Conservation (phyloP, 1,140 invertebrate species). For the Sminthurinus signatus region DNA sequence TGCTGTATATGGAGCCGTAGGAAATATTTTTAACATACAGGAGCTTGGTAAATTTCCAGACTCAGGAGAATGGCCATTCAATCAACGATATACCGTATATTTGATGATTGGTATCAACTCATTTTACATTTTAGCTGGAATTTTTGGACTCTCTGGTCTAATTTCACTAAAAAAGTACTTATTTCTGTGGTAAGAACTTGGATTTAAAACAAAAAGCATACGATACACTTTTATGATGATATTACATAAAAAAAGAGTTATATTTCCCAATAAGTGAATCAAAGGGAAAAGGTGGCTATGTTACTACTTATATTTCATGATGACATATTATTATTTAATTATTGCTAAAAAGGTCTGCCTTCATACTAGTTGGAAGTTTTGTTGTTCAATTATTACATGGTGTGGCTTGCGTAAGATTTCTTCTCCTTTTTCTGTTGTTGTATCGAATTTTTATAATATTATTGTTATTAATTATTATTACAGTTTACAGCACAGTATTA, state of each 20-base stretch:
- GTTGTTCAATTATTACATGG: constrained; percentile 2
- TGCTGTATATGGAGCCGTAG: constrained; percentile 22
- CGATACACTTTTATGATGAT: too few relatives aligned
- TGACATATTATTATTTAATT: too few relatives aligned
- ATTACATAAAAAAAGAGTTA: too few relatives aligned
- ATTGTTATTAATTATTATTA: too few relatives aligned
- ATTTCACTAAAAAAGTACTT: neutral
- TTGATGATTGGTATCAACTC: neutral
- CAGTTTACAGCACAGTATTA: too few relatives aligned
- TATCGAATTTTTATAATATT: too few relatives aligned
- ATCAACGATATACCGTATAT: neutral
- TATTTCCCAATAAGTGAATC: too few relatives aligned
- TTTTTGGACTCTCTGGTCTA: constrained; percentile 2
- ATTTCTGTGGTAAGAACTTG: neutral
- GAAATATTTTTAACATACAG: constrained; percentile 11
- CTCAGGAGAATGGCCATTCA: constrained; percentile 26
- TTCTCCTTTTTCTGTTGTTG: too few relatives aligned
- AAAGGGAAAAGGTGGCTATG: too few relatives aligned
- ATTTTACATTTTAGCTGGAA: neutral
- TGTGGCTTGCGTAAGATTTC: constrained; percentile 6
- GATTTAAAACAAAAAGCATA: too few relatives aligned
- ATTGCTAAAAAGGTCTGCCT: constrained; percentile 2
- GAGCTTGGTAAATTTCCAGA: neutral
- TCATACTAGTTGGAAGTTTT: constrained; percentile 13
- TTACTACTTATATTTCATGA: too few relatives aligned